Base-by-base conservation (phyloP, 1,140 invertebrate genomes). In the Drosophila gunungcola region DNA sequence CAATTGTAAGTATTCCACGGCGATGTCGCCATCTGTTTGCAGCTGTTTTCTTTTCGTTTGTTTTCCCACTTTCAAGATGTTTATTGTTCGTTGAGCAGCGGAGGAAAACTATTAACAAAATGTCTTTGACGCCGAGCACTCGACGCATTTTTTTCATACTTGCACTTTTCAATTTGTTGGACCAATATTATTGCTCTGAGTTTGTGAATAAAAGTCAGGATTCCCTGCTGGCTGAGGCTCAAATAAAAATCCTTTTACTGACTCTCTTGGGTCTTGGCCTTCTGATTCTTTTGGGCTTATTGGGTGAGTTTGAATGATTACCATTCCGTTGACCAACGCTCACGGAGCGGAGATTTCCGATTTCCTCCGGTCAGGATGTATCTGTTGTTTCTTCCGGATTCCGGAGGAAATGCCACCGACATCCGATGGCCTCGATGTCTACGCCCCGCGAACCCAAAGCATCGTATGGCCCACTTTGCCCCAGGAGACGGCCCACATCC, bases 381-480 rank as follows among this genome's bases (percentile, higher is more conserved):
- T 74, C 5, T 78, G 60, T 38, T 85, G 73, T 25, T 58, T 51
- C 36, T 80, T 63, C 34, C 62, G 51, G 29, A 27, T 39, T 2
- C 45, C 60, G 34, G 51, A 43, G 11, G 53, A 32, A 12, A 61
- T 45, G 11, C n/a, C 53, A 13, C 34, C 45, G 3, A 39, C 38
- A n/a, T 27, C 61, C 9, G 61, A 72, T 6, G 63, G 34, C 32
- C 64, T 86, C 52, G 81, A 85, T 55, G 60, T 62, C 6, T 84
- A 84, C 53, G 81, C 81, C 55, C 81, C 81, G 16, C 76, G 81
- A 7, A 58, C 82, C 34, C 78, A 81, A 53, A 86, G 82, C 46
- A 85, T 85, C 63, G 78, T 85, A 38, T 85, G 81, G 81, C 81
- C 81, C n/a, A 16, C 52, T n/a, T 1, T 84, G 41, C 80, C 80